These are phyloP conservation scores for Artibeus lituratus DNA, from an alignment of 2,797 vertebrate species.

Conservation along the genomic window DNA sequence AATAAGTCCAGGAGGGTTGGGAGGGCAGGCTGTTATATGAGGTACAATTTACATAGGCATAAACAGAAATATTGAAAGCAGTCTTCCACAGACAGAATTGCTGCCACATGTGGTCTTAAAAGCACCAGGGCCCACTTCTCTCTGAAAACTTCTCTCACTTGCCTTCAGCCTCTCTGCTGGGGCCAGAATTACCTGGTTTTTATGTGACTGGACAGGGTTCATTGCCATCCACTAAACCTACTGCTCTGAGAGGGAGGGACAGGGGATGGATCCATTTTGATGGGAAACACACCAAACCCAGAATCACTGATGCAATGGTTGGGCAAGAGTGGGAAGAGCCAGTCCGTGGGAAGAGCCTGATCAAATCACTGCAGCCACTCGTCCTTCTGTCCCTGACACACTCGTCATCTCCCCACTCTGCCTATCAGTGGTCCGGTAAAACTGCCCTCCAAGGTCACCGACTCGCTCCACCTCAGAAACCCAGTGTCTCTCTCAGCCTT, in stretches of 20 bases:
- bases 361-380: neutral
- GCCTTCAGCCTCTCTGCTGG: neutral
- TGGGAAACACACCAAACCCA: neutral
- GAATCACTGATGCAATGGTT: no score
- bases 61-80: neutral
- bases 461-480: no score
- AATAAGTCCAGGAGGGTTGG: neutral
- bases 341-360: neutral
- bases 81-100: neutral
- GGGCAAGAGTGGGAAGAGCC: neutral
- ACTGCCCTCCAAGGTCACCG: neutral
- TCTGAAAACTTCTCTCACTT: neutral
- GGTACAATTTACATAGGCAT: neutral
- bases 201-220: neutral
- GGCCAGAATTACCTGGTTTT: neutral
- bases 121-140: neutral
- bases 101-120: neutral
- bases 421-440: neutral
- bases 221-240: neutral
- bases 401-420: accelerated
- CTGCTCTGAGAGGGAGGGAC: neutral
- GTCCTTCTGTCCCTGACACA: neutral
- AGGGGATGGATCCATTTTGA: no score
- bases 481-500: neutral
- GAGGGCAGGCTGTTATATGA: neutral